Evolutionary conservation across 2,113 vertebrate genomes (phyloP).

Genomic region (Morone saxatilis): DNA sequence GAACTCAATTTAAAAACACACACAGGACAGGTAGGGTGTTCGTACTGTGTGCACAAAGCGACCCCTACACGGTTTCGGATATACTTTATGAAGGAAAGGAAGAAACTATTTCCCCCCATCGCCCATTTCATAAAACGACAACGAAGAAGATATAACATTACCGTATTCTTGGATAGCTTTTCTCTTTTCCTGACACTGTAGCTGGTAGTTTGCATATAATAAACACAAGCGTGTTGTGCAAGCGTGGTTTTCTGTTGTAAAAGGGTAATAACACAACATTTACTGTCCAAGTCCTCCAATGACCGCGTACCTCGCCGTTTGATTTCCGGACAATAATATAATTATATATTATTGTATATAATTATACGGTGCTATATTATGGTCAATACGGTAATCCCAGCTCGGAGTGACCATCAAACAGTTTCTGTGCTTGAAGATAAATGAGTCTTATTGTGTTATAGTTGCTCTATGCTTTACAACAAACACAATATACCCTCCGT

Average conservation of each 20-base stretch:
- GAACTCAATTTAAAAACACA: not conserved
- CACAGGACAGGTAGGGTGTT: not conserved
- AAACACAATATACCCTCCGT: not conserved
- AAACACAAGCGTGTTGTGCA: not conserved
- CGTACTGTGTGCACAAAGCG: not conserved
- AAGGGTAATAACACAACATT: too few species aligned
- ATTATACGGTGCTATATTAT: not conserved
- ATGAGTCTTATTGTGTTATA: not conserved
- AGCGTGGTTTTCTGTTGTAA: not conserved
- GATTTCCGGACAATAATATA: not conserved
- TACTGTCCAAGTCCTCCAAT: not conserved
- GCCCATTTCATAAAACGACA: not conserved
- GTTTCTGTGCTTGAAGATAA: not conserved
- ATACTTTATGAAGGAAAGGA: not conserved
- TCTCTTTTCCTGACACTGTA: not conserved
- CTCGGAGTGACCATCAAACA: not conserved
- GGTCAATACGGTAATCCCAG: constrained; percentile 12
- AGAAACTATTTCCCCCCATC: not conserved
- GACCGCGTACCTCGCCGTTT: not conserved
- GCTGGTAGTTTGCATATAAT: too few species aligned
- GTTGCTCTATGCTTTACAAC: not conserved
- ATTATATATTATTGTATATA: too few species aligned
- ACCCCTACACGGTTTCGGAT: too few species aligned
- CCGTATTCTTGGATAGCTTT: constrained; percentile 9
- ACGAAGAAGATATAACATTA: not conserved